Percentiles rank a stretch among this genome's conserved stretches.
Conservation (phyloP, 2,797 vertebrate genomes). For the Selene dorsalis region DNA sequence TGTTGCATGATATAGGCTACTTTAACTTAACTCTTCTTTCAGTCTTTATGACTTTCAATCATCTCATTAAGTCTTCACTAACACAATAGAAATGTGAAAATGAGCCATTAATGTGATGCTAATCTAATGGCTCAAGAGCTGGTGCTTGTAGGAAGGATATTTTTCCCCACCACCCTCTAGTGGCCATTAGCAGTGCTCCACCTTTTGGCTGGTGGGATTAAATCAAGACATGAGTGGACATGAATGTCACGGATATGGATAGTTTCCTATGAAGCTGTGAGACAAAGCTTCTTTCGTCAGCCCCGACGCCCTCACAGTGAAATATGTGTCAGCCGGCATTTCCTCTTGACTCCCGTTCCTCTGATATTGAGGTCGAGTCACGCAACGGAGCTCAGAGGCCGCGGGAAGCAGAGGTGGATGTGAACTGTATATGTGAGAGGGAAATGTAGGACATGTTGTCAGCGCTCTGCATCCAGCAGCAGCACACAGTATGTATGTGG, state of each 20-base stretch:
- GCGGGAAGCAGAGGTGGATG: not conserved
- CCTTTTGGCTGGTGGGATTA: not conserved
- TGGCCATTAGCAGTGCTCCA: not conserved
- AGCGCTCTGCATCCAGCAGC: constrained; percentile 22
- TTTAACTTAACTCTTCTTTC: not conserved
- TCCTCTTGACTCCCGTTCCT: not conserved
- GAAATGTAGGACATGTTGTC: constrained; percentile 37
- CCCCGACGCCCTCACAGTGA: not conserved
- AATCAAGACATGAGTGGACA: not conserved
- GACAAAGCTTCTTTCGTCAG: not conserved
- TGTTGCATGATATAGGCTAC: no score
- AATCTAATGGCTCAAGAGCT: not conserved
- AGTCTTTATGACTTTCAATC: no score
- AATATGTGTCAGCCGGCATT: not conserved
- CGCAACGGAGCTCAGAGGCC: not conserved
- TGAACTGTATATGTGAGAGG: not conserved
- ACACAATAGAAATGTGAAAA: not conserved
- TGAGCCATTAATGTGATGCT: not conserved
- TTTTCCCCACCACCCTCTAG: not conserved
- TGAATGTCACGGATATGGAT: not conserved
- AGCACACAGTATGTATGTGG: not conserved
- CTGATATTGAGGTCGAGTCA: not conserved
- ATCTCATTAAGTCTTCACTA: no score
- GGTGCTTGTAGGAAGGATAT: not conserved
- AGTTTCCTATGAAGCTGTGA: not conserved